Conservation (phyloP, 1,140 invertebrate species). For the Drosophila burlai region DNA sequence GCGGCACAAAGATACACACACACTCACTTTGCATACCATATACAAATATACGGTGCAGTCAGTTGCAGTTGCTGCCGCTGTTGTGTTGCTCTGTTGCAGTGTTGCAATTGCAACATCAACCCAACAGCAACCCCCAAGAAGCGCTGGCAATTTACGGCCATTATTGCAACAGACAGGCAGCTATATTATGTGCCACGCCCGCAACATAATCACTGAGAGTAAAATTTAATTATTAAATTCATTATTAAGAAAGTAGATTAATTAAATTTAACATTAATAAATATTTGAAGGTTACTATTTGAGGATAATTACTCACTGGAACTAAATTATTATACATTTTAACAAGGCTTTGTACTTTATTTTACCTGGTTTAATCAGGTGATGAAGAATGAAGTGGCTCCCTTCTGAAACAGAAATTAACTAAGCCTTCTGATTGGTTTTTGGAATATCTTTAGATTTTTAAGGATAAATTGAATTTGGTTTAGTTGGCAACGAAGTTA, state of each 20-base stretch:
- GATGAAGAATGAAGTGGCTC: background rate
- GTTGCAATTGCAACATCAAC: slow-evolving; percentile 38
- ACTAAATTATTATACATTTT: too few relatives aligned
- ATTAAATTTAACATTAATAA: too few relatives aligned
- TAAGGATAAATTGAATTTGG: background rate
- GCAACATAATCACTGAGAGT: slow-evolving; percentile 18
- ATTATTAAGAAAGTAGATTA: background rate
- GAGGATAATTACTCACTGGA: background rate
- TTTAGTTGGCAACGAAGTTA: background rate
- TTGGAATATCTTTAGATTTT: too few relatives aligned
- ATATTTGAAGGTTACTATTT: background rate
- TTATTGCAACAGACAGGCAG: slow-evolving; percentile 65
- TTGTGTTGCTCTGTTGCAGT: slow-evolving; percentile 10
- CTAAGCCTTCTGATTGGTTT: too few relatives aligned
- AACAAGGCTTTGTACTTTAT: too few relatives aligned
- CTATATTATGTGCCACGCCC: slow-evolving; percentile 57
- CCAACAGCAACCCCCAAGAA: slow-evolving; percentile 22
- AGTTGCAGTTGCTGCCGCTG: slow-evolving; percentile 38
- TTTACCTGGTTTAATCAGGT: background rate
- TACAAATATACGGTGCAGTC: slow-evolving; percentile 31
- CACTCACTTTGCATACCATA: slow-evolving; percentile 23
- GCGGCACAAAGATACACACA: slow-evolving; percentile 24
- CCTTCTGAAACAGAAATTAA: background rate
- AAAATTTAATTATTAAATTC: background rate
- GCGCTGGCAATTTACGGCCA: slow-evolving; percentile 57